phyloP scores from a whole-genome alignment of 2,888 invertebrate genomes.

The Drosophila ustulata region DNA sequence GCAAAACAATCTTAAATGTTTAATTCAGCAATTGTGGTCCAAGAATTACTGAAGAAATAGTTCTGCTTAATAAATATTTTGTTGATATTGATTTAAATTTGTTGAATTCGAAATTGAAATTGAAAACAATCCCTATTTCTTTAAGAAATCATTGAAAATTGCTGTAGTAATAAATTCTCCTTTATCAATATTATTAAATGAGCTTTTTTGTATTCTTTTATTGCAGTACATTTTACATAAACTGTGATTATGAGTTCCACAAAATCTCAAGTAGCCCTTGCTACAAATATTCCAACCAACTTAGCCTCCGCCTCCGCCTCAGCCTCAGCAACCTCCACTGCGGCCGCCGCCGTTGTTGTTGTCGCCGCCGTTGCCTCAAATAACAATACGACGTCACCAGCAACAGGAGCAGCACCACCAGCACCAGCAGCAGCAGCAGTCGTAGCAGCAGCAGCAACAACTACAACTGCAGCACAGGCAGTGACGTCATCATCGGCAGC shows the following conservation, averaged over 20 bases:
- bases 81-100: too few species aligned
- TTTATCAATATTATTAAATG: background rate
- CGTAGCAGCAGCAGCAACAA: slow-evolving; percentile 26
- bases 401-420: slow-evolving; percentile 31
- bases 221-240: slow-evolving; percentile 81
- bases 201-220: slow-evolving; percentile 7
- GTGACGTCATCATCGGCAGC: slow-evolving; percentile 35
- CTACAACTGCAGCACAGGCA: slow-evolving; percentile 30
- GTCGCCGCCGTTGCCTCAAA: slow-evolving; percentile 72
- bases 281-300: slow-evolving; percentile 84
- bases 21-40: too few species aligned
- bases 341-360: slow-evolving; percentile 78
- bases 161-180: too few species aligned
- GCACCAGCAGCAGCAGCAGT: slow-evolving; percentile 17
- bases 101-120: too few species aligned
- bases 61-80: too few species aligned
- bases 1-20: too few species aligned
- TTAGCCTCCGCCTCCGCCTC: slow-evolving; percentile 73
- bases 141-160: too few species aligned
- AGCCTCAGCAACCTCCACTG: slow-evolving; percentile 68
- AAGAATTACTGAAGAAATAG: too few species aligned
- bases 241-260: slow-evolving; percentile 85
- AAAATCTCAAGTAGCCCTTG: slow-evolving; percentile 85
- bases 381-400: slow-evolving; percentile 56
- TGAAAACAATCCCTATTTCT: too few species aligned